Evolutionary conservation across 2,797 vertebrate species (phyloP), one percentile per base, ranked within the genome.

Genomic region (Sternarchorhynchus goeldii): DNA sequence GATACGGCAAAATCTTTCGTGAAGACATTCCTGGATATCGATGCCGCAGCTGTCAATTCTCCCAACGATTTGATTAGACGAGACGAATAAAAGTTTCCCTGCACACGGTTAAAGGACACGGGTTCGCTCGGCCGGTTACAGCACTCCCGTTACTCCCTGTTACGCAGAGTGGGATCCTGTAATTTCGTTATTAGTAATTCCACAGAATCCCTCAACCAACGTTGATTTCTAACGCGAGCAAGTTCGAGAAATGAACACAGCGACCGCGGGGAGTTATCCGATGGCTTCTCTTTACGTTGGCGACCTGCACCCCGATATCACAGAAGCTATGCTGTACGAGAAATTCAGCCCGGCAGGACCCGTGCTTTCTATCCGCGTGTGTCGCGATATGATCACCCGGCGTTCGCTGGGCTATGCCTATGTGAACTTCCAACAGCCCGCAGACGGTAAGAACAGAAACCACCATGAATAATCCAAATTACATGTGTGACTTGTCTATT

Each of bases 201-300:
- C 59, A 55, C 77, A 63, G 68, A 62, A 63, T 45, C 73, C 69
- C 68, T 34, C 75, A 3, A 14, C 45, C 45, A 14, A 14, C 45
- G 45, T 82, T 83, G 79, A 79, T 50, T 1, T 69, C 78, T 57
- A 66, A 81, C 79, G 29, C 58, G 70, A 78, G 69, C 76, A 72
- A 77, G 29, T 82, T 82, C 85, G 85, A 88, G 92, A 86, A 80
- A 97, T 98, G 96, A 97, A 96, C 90, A 91, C 96, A 63, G 94
- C 95, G 4, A 89, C 86, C n/a, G 92, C 93, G 36, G 96, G 94
- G 93, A 98, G 96, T 88, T 96, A 95, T 88, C 95, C 96, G 2
- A 97, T 96, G 95, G 95, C 95, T 81, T 97, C 95, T 55, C 93
- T 96, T 45, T 96, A 97, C 60, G 95, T 96, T 80, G 96, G 96